A percentile compares a stretch with the other conserved stretches of the same genome.
These are phyloP conservation scores for Cantharis nigra DNA, from an alignment of 2,888 invertebrate species.

Conservation along the genomic window DNA sequence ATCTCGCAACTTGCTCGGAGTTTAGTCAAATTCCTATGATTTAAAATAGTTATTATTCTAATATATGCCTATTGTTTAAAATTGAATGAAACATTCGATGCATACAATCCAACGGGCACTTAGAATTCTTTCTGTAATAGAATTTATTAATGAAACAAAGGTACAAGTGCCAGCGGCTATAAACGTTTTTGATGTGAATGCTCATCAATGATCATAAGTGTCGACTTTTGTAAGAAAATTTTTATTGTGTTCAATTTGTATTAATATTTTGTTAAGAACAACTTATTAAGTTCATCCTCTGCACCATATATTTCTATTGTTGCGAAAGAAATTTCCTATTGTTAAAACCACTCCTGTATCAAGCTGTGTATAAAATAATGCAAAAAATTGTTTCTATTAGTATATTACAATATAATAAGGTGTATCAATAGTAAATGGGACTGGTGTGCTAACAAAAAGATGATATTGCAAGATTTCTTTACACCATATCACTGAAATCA, in stretches of 20 bases:
- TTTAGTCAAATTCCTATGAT: background rate
- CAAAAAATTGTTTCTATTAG: conserved; percentile 23
- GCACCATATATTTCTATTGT: conserved; percentile 24
- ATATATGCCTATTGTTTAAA: background rate
- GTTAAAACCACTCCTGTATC: conserved; percentile 24
- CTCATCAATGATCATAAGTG: background rate
- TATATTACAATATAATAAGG: conserved; percentile 24
- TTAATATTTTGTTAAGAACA: conserved; percentile 14
- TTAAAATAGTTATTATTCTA: background rate
- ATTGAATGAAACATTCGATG: background rate
- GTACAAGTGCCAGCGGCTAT: background rate
- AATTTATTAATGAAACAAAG: background rate
- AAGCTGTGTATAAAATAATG: conserved; percentile 26
- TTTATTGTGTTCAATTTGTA: conserved; percentile 18
- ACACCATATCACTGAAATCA: background rate
- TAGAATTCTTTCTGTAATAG: background rate
- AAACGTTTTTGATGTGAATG: background rate
- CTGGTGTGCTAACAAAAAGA: conserved; percentile 16
- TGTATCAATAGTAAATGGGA: conserved; percentile 21
- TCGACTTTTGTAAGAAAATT: conserved; percentile 5
- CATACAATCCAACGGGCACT: background rate
- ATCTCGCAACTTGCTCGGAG: background rate
- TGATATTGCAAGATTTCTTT: conserved; percentile 13
- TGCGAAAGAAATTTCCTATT: conserved; percentile 22
- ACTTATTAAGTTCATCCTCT: conserved; percentile 23